Evolutionary conservation across 2,113 vertebrate genomes (phyloP), one percentile per base, ranked within the genome.

Genomic region (Hydropotes inermis): DNA sequence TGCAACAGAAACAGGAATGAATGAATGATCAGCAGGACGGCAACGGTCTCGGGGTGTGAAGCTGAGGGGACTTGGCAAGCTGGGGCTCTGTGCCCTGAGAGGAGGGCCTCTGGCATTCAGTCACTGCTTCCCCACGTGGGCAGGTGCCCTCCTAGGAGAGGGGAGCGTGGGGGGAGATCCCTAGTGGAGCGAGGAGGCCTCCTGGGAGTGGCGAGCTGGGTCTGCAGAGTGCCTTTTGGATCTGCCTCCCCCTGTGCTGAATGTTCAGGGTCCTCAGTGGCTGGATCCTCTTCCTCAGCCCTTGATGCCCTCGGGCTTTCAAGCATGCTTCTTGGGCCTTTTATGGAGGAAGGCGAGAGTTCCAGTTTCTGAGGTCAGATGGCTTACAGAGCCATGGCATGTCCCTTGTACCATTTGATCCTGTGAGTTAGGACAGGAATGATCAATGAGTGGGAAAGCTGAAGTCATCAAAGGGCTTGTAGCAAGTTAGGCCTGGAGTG

Each of bases 361-460:
- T 76, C 33, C 23, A 3, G 0, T 45, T 50, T 83, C 61, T 25
- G 28, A 76, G 87, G 82, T 54, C 39, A 25, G n/a, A 0, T 27
- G 39, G 39, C 50, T 67, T 50, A 25, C 27, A 55, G 4, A 94
- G 84, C 57, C 21, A 0, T 7, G 5, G 57, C 6, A 0, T 3
- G 5, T 25, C 10, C 57, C 21, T 43, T 60, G 13, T 13, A 1
- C 5, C 1, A 0, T n/a, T 15, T 17, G 39, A 64, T 64, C 25
- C 11, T 64, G 45, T 45, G 33, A 58, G 7, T 81, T 70, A n/a
- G 70, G 83, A 70, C 1, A 7, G 13, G 19, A 55, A 30, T 1
- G 6, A 30, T 23, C 52, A 23, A 58, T 50, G 30, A 33, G 39
- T 30, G 50, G 58, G 94, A 81, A 76, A 43, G 28, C 86, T 19